Evolutionary conservation across 2,797 vertebrate species (phyloP), one percentile per base, ranked within the genome.

Genomic region (Echiichthys vipera): DNA sequence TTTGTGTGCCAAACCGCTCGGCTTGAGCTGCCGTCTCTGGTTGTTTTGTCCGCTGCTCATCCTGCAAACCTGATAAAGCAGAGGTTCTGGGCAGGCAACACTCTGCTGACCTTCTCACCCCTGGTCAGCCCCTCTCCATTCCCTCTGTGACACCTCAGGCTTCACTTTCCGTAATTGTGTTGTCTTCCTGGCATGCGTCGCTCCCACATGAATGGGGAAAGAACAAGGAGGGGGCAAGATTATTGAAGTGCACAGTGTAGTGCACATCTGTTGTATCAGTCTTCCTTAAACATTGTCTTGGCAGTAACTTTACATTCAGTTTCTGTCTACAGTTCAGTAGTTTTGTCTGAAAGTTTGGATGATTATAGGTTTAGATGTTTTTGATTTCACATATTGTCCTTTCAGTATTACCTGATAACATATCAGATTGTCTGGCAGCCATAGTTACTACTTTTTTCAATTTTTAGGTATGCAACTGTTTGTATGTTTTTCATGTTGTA

Each of bases 191-290:
- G 87, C 87, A 84, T 83, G 86, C 79, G 76, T 77, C 91, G 89
- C 83, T 90, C 67, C 88, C 56, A 83, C 72, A 74, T 74, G 80
- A 90, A 74, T 10, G 86, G 86, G 88, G 84, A 90, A 89, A 93
- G 78, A 65, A 74, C 47, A 57, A 74, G 64, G 63, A 58, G 37
- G 46, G 74, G 40, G 46, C 64, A 78, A 63, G 58, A 62, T 71
- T 49, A 69, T 68, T 70, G 47, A 77, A 67, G 34, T 22, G 24
- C 51, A 67, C 18, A 7, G 57, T 66, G 73, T 69, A 57, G 47
- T 25, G 84, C 90, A 93, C 94, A 95, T 95, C 94, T 96, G 93
- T 79, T 91, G 92, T 84, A n/a, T 67, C 88, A 77, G 85, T 94
- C 94, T 95, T 92, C 81, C 70, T 74, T 66, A 68, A 69, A 87